Evolutionary conservation across 2,113 vertebrate genomes (phyloP).

Genomic region (Heloderma charlesbogerti): DNA sequence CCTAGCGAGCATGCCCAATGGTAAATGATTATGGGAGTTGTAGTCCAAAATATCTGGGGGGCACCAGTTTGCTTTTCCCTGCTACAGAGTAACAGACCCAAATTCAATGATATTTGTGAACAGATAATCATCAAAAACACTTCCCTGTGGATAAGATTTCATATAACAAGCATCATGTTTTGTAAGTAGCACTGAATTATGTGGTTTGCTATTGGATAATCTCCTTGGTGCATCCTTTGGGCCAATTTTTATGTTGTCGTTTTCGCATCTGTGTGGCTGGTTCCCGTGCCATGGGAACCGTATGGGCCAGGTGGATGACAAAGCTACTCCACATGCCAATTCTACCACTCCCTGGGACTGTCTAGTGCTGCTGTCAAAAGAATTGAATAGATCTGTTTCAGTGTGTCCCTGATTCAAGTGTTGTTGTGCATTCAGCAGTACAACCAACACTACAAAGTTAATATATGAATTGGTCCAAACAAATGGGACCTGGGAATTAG

Average conservation of each 20-base stretch:
- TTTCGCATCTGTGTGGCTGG: not conserved
- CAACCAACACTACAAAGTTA: too few relatives aligned
- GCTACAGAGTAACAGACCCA: too few relatives aligned
- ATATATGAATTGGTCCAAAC: not conserved
- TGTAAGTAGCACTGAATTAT: not conserved
- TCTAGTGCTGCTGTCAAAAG: not conserved
- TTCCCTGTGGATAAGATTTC: not conserved
- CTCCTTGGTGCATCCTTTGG: not conserved
- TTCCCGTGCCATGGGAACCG: not conserved
- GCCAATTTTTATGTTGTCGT: not conserved
- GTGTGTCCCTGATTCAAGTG: not conserved
- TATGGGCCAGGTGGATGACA: not conserved
- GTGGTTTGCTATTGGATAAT: rapidly evolving
- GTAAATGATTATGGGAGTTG: too few relatives aligned
- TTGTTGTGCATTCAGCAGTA: not conserved
- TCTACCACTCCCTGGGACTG: not conserved
- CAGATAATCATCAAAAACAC: not conserved
- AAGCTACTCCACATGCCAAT: not conserved
- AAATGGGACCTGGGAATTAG: not conserved
- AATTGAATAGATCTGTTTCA: not conserved
- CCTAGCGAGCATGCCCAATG: too few relatives aligned
- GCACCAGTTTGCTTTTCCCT: too few relatives aligned
- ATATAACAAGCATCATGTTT: not conserved
- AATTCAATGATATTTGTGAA: not conserved
- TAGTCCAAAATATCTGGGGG: too few relatives aligned